Evolutionary conservation across 1,140 invertebrate genomes (phyloP).

Genomic region (Gyrodactylus bullatarudis): DNA sequence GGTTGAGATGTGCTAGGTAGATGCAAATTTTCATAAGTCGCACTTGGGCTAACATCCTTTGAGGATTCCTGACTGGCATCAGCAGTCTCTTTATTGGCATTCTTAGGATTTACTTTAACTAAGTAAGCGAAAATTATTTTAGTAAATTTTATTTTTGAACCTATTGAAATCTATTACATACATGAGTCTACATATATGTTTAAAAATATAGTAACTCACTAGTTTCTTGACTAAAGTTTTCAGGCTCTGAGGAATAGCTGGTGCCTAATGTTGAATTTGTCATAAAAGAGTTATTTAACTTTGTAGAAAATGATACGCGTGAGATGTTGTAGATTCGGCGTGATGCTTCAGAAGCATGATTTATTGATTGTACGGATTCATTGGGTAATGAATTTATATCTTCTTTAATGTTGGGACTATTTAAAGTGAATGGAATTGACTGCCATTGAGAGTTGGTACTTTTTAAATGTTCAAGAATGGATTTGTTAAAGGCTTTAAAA

Average conservation of each 20-base stretch:
- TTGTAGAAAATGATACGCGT: background rate
- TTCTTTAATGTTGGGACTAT: background rate
- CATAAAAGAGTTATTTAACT: background rate
- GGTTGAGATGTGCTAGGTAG: background rate
- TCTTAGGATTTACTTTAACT: too few relatives aligned
- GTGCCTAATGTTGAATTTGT: background rate
- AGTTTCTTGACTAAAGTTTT: background rate
- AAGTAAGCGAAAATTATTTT: too few relatives aligned
- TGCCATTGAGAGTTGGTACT: too few relatives aligned
- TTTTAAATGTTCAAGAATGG: too few relatives aligned
- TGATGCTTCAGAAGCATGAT: background rate
- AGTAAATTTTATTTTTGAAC: too few relatives aligned
- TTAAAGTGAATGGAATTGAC: background rate
- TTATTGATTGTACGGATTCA: background rate
- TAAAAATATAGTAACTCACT: background rate
- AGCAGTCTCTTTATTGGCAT: too few relatives aligned
- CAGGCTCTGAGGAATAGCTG: background rate
- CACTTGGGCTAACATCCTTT: too few relatives aligned
- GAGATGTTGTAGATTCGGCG: background rate
- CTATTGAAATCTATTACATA: too few relatives aligned
- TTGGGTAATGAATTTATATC: background rate
- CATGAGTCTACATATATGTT: too few relatives aligned
- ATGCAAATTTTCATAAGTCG: too few relatives aligned
- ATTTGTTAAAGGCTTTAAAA: too few relatives aligned
- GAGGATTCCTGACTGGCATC: too few relatives aligned